phyloP scores from a whole-genome alignment of 2,888 invertebrate genomes.

The Cephus sareptanus region DNA sequence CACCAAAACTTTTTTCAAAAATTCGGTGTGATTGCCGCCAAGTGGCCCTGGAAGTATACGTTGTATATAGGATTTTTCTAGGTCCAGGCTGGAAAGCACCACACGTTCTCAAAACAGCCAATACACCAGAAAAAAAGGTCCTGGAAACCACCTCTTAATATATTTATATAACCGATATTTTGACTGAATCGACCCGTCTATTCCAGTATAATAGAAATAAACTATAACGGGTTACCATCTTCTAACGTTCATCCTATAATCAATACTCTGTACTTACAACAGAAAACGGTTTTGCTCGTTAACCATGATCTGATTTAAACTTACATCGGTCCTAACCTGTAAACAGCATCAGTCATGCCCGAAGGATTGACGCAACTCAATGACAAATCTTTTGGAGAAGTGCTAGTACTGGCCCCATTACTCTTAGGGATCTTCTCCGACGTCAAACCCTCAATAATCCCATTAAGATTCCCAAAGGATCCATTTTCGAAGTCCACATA shows the following conservation, averaged over 20 bases:
- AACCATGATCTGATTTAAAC: slow-evolving; percentile 46
- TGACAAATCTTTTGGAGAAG: slow-evolving; percentile 42
- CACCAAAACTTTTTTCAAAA: no score
- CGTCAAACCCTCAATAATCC: slow-evolving; percentile 9
- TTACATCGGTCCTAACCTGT: slow-evolving; percentile 62
- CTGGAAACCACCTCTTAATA: no score
- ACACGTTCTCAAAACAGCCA: no score
- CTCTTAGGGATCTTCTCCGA: slow-evolving; percentile 9
- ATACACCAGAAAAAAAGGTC: no score
- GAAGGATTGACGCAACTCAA: slow-evolving; percentile 55
- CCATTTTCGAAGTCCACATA: slow-evolving; percentile 15
- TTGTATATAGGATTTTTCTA: no score
- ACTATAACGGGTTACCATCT: not conserved
- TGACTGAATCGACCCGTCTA: not conserved
- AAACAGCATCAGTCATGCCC: slow-evolving; percentile 42
- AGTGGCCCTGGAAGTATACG: no score
- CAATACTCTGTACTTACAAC: slow-evolving; percentile 2
- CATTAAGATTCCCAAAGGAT: not conserved
- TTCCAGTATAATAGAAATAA: not conserved
- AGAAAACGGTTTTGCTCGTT: slow-evolving; percentile 8
- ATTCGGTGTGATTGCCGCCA: no score
- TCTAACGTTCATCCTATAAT: not conserved
- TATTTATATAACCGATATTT: not conserved
- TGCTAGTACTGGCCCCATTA: slow-evolving; percentile 9
- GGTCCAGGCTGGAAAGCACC: no score